Evolutionary conservation across 2,113 vertebrate species (phyloP).

Genomic region (Leptocoma aspasia): DNA sequence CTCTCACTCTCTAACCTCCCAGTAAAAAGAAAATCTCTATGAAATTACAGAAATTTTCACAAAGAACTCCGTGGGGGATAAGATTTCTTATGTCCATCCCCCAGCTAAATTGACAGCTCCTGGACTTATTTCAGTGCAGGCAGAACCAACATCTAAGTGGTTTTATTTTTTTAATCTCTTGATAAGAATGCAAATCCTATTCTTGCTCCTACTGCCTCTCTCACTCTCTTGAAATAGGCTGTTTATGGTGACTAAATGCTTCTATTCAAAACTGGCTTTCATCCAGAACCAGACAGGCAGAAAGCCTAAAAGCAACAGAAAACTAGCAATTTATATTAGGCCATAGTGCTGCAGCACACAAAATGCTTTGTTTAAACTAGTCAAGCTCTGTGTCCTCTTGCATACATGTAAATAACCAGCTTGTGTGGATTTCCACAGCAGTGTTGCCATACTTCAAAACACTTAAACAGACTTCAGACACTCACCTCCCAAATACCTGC

Average conservation of each 20-base stretch:
- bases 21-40: not conserved
- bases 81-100: not conserved
- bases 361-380: constrained; percentile 44
- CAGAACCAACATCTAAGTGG: not conserved
- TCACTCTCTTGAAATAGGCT: constrained; percentile 2
- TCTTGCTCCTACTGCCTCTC: not conserved
- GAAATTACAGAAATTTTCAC: not conserved
- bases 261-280: constrained; percentile 15
- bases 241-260: constrained; percentile 33
- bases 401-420: not conserved
- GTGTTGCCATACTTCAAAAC: constrained; percentile 17
- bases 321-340: constrained; percentile 20
- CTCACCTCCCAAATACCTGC: not conserved
- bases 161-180: not conserved
- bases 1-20: not conserved
- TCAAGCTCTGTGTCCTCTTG: not conserved
- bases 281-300: constrained; percentile 33
- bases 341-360: not conserved
- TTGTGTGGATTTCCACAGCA: not conserved
- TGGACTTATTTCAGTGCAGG: not conserved
- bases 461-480: not conserved
- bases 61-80: fast-evolving
- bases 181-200: constrained; percentile 41
- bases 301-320: constrained; percentile 41
- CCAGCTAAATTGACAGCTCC: not conserved